A percentile compares a stretch with the other conserved stretches of the same genome.
Evolutionary conservation across 2,797 vertebrate genomes (phyloP).

Genomic region (Chelmon rostratus): DNA sequence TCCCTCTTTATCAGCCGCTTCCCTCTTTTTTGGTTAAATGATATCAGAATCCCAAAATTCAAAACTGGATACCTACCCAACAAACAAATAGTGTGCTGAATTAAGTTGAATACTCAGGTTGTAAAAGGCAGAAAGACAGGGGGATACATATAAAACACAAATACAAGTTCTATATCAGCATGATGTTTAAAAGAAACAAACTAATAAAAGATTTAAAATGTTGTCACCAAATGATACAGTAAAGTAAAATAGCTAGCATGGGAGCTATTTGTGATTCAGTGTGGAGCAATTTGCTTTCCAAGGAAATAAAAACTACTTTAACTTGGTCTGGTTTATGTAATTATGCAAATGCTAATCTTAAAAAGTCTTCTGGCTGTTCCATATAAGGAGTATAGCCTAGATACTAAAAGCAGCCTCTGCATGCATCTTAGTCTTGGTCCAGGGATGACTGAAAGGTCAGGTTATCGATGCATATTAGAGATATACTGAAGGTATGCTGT

Average conservation of each 20-base stretch:
- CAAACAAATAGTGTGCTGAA: too few relatives aligned
- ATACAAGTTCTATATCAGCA: background rate
- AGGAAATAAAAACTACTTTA: slow-evolving; percentile 34
- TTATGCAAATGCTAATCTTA: slow-evolving; percentile 31
- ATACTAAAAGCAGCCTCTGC: slow-evolving; percentile 4
- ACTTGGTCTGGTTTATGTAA: slow-evolving; percentile 33
- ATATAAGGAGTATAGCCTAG: background rate
- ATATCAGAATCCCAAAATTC: too few relatives aligned
- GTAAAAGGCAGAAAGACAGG: background rate
- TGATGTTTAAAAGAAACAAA: slow-evolving; percentile 9
- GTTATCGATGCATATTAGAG: slow-evolving; percentile 5
- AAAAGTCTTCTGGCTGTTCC: background rate
- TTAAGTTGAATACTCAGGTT: background rate
- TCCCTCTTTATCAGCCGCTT: too few relatives aligned
- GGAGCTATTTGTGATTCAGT: slow-evolving; percentile 29
- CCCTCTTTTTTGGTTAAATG: too few relatives aligned
- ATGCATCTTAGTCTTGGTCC: background rate
- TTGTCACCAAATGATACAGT: slow-evolving; percentile 23
- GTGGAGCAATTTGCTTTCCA: slow-evolving; percentile 22
- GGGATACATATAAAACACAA: background rate
- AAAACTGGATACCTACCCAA: too few relatives aligned
- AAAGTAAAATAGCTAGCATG: slow-evolving; percentile 6
- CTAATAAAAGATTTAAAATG: slow-evolving; percentile 17
- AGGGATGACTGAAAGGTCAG: background rate
- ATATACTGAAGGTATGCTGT: background rate